These are phyloP conservation scores for Platichthys stellatus DNA, from an alignment of 2,113 vertebrate species.

Conservation along the genomic window DNA sequence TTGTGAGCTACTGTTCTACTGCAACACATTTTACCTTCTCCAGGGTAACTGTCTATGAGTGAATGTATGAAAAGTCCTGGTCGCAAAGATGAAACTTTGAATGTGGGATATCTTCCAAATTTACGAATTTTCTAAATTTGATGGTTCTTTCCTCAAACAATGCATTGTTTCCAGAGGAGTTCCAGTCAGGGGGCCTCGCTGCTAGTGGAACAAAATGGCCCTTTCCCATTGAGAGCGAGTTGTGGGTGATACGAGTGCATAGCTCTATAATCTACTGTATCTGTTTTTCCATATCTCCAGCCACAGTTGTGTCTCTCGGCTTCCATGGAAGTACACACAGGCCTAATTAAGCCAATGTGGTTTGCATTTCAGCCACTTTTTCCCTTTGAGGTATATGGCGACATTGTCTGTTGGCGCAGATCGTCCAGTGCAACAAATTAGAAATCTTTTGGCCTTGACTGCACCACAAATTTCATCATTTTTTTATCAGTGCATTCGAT, in stretches of 20 bases:
- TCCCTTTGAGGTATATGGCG: slow-evolving; percentile 30
- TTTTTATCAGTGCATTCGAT: slow-evolving; percentile 3
- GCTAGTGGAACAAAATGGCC: slow-evolving; percentile 51
- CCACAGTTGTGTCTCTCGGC: slow-evolving; percentile 59
- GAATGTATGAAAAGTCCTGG: slow-evolving; percentile 10
- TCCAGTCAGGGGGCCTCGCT: slow-evolving; percentile 21
- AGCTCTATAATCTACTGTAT: slow-evolving; percentile 61
- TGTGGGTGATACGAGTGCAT: slow-evolving; percentile 64
- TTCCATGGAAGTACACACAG: slow-evolving; percentile 39
- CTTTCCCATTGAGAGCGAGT: slow-evolving; percentile 53
- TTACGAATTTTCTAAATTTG: slow-evolving; percentile 16
- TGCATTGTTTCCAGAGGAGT: slow-evolving; percentile 34
- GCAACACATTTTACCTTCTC: slow-evolving; percentile 52
- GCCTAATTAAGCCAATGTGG: slow-evolving; percentile 55
- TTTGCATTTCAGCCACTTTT: slow-evolving; percentile 44
- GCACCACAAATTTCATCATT: slow-evolving; percentile 1
- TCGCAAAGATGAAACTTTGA: slow-evolving; percentile 4
- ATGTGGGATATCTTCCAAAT: slow-evolving; percentile 7
- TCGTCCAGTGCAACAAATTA: slow-evolving; percentile 23
- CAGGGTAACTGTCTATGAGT: slow-evolving; percentile 31
- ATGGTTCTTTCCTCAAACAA: slow-evolving; percentile 25
- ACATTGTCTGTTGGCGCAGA: slow-evolving; percentile 32
- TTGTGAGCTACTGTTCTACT: slow-evolving; percentile 28
- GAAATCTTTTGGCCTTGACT: slow-evolving; percentile 3
- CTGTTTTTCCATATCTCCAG: slow-evolving; percentile 73